Evolutionary conservation across 2,113 vertebrate genomes (phyloP).

Genomic region (Axis porcinus): DNA sequence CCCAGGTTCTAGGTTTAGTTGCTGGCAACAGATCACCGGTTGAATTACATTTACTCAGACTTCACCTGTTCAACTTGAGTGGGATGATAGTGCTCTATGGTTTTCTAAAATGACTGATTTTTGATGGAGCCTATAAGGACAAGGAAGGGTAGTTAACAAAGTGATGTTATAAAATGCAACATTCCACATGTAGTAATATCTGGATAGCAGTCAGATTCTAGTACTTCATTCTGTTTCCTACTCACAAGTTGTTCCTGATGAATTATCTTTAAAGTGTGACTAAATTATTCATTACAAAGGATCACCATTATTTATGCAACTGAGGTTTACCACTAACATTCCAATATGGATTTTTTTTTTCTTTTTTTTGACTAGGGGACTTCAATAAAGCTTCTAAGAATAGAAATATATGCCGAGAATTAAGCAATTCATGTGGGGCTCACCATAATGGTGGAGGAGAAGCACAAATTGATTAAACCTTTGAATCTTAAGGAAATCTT

Average conservation of each 20-base stretch:
- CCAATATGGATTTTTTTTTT: slow-evolving; percentile 44
- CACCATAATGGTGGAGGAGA: slow-evolving; percentile 29
- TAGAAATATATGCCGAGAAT: slow-evolving; percentile 65
- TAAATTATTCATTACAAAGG: slow-evolving; percentile 58
- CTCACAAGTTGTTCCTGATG: background rate
- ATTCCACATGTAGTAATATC: background rate
- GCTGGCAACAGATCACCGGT: background rate
- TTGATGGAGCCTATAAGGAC: background rate
- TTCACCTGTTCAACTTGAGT: background rate
- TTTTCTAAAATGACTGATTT: background rate
- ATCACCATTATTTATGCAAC: slow-evolving; percentile 61
- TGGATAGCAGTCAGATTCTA: background rate
- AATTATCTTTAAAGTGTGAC: slow-evolving; percentile 62
- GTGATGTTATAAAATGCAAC: background rate
- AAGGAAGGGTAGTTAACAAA: background rate
- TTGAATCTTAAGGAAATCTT: slow-evolving; percentile 75
- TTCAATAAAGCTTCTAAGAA: slow-evolving; percentile 61
- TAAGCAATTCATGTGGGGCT: slow-evolving; percentile 25
- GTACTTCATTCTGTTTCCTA: background rate
- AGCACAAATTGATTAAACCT: slow-evolving; percentile 51
- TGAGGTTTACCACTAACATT: slow-evolving; percentile 66
- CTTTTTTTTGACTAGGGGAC: slow-evolving; percentile 47
- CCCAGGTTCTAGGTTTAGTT: background rate
- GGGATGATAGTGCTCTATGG: background rate
- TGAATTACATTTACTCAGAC: background rate